Conservation (phyloP, 2,888 invertebrate genomes). For the Andrena praecox region DNA sequence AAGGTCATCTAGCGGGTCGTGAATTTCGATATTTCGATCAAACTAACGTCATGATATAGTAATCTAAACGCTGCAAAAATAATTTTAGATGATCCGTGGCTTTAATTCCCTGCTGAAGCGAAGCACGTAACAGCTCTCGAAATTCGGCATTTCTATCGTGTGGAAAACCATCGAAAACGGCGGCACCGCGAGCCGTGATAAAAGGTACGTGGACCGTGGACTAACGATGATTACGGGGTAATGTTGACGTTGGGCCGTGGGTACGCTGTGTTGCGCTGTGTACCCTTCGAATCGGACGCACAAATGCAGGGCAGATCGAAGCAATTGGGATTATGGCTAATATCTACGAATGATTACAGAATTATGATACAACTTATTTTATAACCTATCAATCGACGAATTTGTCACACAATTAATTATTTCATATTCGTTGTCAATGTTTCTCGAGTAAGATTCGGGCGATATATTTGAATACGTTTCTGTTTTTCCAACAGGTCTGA, state of each 20-base stretch:
- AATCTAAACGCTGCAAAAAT: not conserved
- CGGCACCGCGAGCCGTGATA: not conserved
- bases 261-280: not conserved
- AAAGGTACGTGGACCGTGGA: not conserved
- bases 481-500: not conserved
- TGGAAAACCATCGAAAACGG: no score
- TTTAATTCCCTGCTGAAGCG: not conserved
- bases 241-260: not conserved
- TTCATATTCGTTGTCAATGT: not conserved
- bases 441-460: not conserved
- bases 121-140: not conserved
- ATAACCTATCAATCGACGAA: conserved; percentile 28
- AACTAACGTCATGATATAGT: not conserved
- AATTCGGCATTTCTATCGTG: not conserved
- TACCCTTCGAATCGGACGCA: not conserved
- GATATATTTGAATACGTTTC: not conserved
- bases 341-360: not conserved
- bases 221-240: not conserved
- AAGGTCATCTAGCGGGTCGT: not conserved
- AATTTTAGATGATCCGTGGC: not conserved
- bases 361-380: not conserved
- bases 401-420: not conserved
- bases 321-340: not conserved
- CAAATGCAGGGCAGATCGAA: not conserved
- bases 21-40: not conserved